phyloP scores from a whole-genome alignment of 2,888 invertebrate genomes.

The Synanthedon andrenaeformis region DNA sequence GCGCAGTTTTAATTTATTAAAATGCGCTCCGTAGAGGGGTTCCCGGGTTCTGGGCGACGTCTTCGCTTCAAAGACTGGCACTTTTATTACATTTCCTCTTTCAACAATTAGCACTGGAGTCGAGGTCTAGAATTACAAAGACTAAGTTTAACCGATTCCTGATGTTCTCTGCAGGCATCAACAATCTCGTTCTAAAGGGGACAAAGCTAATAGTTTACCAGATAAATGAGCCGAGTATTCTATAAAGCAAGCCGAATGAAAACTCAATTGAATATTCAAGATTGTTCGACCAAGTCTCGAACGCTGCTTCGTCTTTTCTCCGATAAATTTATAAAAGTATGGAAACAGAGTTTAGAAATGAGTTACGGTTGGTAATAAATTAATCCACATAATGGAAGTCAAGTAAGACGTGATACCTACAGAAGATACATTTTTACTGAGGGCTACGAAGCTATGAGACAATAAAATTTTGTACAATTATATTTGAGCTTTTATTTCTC shows the following conservation, averaged over 20 bases:
- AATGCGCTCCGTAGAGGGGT: slow-evolving; percentile 50
- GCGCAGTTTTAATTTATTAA: slow-evolving; percentile 69
- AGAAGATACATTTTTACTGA: no score
- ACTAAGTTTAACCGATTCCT: neutral
- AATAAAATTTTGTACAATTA: no score
- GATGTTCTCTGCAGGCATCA: slow-evolving; percentile 5
- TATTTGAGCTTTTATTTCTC: no score
- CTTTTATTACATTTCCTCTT: slow-evolving; percentile 63
- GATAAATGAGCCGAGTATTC: slow-evolving; percentile 47
- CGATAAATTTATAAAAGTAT: no score
- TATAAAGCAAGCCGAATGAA: slow-evolving; percentile 28
- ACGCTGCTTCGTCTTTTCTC: no score
- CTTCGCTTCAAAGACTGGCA: slow-evolving; percentile 62
- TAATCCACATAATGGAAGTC: no score
- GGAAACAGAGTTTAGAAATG: no score
- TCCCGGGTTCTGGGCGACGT: slow-evolving; percentile 28
- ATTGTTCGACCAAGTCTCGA: slow-evolving; percentile 29
- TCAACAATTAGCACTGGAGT: slow-evolving; percentile 57
- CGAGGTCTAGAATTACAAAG: slow-evolving; percentile 25
- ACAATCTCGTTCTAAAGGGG: slow-evolving; percentile 34
- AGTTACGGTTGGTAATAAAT: no score
- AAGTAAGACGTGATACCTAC: no score
- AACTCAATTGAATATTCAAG: slow-evolving; percentile 48
- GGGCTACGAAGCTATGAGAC: no score
- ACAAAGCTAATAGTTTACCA: slow-evolving; percentile 43